Evolutionary conservation across 1,140 invertebrate genomes (phyloP), one percentile per base, ranked within the genome.

Genomic region (Panagrolaimus sp.): DNA sequence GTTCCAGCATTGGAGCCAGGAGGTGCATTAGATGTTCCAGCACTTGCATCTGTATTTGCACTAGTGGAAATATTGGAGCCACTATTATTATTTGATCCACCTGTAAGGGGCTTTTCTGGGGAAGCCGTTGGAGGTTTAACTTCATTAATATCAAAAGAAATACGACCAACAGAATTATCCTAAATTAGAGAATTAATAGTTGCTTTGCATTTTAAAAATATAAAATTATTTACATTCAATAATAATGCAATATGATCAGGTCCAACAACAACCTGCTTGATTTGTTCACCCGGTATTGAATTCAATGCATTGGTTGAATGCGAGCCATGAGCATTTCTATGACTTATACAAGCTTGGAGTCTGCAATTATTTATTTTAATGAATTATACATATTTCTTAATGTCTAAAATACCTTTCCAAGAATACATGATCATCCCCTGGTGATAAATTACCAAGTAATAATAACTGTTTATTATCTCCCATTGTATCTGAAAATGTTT

Each of bases 231-330:
- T n/a, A 78, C 74, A 42, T 66, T 71, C 11, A 78, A 67, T 43
- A 77, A 62, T 25, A 77, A 77, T 0, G 74, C 75, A 45, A 79
- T 64, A 46, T 77, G 66, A 51, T 75, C 77, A 11, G 70, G 71
- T 11, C 75, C 75, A 47, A 77, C 75, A 20, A 66, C 77, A n/a
- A 76, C 78, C 65, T 77, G 76, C 25, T 69, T 23, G 51, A 77
- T 78, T 5, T 63, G n/a, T 25, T 74, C 63, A 16, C 68, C 72
- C 11, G 75, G 57, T 14, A 77, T 66, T 13, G 38, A 7, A 23
- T 57, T 46, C 7, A 76, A 42, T 9, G 69, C 75, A 3, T 45
- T 25, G 0, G 72, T 76, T 4, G 68, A 44, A 13, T 23, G 38
- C 27, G 57, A 61, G 5, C 62, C 69, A 38, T 72, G 23, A 25